Evolutionary conservation across 2,797 vertebrate genomes (phyloP).

Genomic region (Lycodopsis pacificus): DNA sequence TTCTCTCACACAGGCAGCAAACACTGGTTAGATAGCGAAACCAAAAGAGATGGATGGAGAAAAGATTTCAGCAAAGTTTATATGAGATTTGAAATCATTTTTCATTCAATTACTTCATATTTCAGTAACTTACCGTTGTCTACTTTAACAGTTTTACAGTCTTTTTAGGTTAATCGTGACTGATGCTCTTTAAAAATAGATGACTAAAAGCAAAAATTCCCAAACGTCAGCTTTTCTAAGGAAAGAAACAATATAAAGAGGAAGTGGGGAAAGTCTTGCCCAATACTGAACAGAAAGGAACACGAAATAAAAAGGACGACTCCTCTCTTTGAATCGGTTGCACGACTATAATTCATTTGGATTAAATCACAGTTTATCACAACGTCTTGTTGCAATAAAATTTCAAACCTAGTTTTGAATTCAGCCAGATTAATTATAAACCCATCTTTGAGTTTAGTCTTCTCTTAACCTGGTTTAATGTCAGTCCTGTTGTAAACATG

Average conservation of each 20-base stretch:
- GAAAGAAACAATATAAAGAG: constrained; percentile 23
- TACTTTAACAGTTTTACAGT: not conserved
- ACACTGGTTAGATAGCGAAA: not conserved
- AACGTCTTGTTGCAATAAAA: too few relatives aligned
- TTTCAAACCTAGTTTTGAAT: not conserved
- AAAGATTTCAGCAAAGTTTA: not conserved
- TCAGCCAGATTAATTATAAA: not conserved
- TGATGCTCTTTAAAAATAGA: not conserved
- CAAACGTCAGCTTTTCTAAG: not conserved
- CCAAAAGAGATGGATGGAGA: not conserved
- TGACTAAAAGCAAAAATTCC: not conserved
- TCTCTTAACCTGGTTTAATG: not conserved
- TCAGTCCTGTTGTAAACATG: not conserved
- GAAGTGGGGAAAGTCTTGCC: constrained; percentile 39
- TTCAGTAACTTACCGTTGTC: not conserved
- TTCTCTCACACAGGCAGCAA: not conserved
- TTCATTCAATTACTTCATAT: not conserved
- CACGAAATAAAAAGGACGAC: not conserved
- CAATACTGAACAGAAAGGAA: not conserved
- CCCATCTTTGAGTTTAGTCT: not conserved
- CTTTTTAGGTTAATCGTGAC: not conserved
- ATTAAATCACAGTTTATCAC: not conserved
- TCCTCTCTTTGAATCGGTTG: not conserved
- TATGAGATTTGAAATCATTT: not conserved
- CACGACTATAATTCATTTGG: not conserved